These are phyloP conservation scores for Bettongia penicillata DNA, from an alignment of 2,113 vertebrate species.

Conservation along the genomic window DNA sequence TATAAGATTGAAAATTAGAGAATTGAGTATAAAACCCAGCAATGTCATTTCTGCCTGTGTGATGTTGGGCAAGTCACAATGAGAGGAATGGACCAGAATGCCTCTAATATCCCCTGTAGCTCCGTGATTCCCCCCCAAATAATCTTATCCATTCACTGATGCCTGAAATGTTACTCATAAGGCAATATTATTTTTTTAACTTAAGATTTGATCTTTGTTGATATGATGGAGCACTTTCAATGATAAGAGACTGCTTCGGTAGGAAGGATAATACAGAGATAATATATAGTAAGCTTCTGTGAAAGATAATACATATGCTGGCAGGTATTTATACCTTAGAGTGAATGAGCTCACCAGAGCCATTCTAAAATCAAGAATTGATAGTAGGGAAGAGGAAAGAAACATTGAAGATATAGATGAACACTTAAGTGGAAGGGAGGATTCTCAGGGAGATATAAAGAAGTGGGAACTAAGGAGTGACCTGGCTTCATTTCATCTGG, in stretches of 20 bases:
- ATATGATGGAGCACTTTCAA: not conserved
- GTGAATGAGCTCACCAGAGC: not conserved
- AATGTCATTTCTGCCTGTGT: not conserved
- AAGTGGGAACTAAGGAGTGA: not conserved
- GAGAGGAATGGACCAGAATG: not conserved
- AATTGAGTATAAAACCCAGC: not conserved
- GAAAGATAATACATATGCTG: not conserved
- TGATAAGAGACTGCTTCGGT: not conserved
- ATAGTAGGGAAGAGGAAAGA: not conserved
- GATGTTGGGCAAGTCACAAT: not conserved
- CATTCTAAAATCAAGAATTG: not conserved
- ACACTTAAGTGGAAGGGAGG: not conserved
- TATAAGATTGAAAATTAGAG: not conserved
- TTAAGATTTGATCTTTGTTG: not conserved
- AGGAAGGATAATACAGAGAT: not conserved
- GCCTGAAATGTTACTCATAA: not conserved
- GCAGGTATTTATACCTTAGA: not conserved
- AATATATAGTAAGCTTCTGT: not conserved
- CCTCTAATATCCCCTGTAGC: not conserved
- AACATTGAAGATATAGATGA: not conserved
- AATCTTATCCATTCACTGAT: not conserved
- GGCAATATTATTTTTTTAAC: not conserved
- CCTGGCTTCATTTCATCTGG: not conserved
- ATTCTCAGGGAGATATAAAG: not conserved
- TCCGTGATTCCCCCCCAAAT: not conserved